These are phyloP conservation scores for Apistogramma diplotaenia DNA, from an alignment of 2,113 vertebrate genomes.

Conservation along the genomic window DNA sequence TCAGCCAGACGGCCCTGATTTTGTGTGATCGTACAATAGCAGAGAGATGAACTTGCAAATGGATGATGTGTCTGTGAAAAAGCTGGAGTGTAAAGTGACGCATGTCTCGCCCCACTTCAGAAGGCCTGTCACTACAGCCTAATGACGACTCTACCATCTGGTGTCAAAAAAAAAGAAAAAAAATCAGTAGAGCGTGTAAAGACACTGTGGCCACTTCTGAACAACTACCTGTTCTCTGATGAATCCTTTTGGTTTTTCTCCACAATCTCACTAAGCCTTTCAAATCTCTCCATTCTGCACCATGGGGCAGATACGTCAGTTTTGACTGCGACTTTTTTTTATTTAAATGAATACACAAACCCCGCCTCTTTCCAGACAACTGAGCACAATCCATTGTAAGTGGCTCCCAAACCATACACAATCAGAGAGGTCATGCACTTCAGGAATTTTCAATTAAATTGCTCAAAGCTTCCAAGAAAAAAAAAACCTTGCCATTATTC, in stretches of 20 bases:
- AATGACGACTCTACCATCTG: slow-evolving; percentile 37
- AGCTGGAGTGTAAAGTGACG: slow-evolving; percentile 36
- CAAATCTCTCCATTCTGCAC: slow-evolving; percentile 35
- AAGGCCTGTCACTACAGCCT: slow-evolving; percentile 15
- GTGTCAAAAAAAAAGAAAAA: slow-evolving; percentile 45
- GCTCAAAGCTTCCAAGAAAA: slow-evolving; percentile 2
- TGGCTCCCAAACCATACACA: slow-evolving; percentile 3
- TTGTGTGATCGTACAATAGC: slow-evolving; percentile 21
- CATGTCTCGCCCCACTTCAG: slow-evolving; percentile 14
- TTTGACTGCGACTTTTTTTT: not conserved
- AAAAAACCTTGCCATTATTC: not conserved
- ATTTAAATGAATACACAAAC: slow-evolving; percentile 22
- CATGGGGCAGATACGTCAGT: not conserved
- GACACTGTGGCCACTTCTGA: not conserved
- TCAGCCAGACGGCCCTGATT: slow-evolving; percentile 12
- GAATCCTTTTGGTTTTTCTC: slow-evolving; percentile 29
- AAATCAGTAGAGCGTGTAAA: slow-evolving; percentile 15
- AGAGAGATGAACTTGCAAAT: slow-evolving; percentile 18
- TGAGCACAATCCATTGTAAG: not conserved
- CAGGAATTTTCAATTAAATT: slow-evolving; percentile 26
- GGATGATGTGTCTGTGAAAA: slow-evolving; percentile 29
- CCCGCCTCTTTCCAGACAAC: not conserved
- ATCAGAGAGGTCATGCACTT: not conserved
- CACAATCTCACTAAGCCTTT: slow-evolving; percentile 36
- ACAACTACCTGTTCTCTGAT: slow-evolving; percentile 23